These are phyloP conservation scores for Lycodopsis pacificus DNA, from an alignment of 2,797 vertebrate genomes.

Conservation along the genomic window DNA sequence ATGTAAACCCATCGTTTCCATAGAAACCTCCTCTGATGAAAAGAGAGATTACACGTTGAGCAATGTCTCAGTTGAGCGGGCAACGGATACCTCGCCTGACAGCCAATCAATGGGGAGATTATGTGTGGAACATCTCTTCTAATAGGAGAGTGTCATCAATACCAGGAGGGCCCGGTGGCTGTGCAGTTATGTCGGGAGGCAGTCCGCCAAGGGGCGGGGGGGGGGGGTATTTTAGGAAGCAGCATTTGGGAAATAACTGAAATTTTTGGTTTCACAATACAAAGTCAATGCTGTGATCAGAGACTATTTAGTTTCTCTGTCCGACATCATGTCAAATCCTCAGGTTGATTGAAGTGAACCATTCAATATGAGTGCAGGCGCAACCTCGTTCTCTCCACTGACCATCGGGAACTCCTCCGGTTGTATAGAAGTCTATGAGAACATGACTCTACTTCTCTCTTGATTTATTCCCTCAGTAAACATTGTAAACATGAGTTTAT, in stretches of 20 bases:
- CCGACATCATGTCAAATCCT: background rate
- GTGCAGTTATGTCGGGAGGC: slow-evolving; percentile 40
- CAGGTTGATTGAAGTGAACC: no score
- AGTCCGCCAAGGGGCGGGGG: slow-evolving; percentile 19
- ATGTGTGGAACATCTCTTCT: slow-evolving; percentile 64
- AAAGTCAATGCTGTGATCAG: slow-evolving; percentile 25
- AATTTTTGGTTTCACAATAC: slow-evolving; percentile 51
- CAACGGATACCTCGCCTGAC: slow-evolving; percentile 49
- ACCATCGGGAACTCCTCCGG: no score
- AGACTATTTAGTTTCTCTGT: background rate
- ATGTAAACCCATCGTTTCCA: slow-evolving; percentile 36
- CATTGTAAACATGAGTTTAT: no score
- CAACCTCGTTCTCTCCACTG: no score
- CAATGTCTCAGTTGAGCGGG: slow-evolving; percentile 25
- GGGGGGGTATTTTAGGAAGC: slow-evolving; percentile 56
- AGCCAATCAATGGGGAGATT: slow-evolving; percentile 68
- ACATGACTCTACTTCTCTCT: no score
- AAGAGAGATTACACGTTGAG: slow-evolving; percentile 32
- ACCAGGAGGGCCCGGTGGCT: slow-evolving; percentile 30
- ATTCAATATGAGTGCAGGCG: no score
- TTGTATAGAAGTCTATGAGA: no score
- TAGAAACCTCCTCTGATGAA: slow-evolving; percentile 16
- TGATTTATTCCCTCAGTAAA: no score
- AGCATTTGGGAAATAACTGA: slow-evolving; percentile 55
- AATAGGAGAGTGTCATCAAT: slow-evolving; percentile 59